These are phyloP conservation scores for Acarapis woodi DNA, from an alignment of 1,140 invertebrate species.

Conservation along the genomic window DNA sequence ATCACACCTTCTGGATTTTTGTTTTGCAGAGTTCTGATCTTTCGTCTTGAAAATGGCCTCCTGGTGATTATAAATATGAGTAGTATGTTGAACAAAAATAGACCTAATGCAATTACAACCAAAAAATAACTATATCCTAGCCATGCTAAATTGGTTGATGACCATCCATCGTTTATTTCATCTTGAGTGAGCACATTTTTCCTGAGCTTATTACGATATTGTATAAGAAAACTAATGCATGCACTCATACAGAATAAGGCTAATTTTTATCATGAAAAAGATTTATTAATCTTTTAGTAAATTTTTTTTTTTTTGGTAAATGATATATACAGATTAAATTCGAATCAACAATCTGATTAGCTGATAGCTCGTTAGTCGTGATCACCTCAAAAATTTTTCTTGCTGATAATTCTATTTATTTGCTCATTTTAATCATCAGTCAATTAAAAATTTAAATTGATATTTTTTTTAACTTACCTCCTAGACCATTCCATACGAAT, in stretches of 20 bases:
- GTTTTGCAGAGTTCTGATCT: conserved; percentile 25
- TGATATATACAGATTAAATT: neutral
- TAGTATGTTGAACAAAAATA: conserved; percentile 39
- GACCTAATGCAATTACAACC: conserved; percentile 33
- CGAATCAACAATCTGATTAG: neutral
- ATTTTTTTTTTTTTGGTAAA: neutral
- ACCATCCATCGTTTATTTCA: conserved; percentile 38
- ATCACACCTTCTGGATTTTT: conserved; percentile 54
- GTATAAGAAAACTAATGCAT: conserved; percentile 36
- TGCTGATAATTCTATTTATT: neutral
- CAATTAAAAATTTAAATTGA: neutral
- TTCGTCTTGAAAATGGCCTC: conserved; percentile 24
- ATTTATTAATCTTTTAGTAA: neutral
- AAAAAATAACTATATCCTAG: conserved; percentile 53
- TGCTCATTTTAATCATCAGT: neutral
- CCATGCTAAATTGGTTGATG: conserved; percentile 30
- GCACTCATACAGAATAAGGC: conserved; percentile 35
- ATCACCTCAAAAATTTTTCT: too few relatives aligned
- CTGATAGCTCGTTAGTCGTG: too few relatives aligned
- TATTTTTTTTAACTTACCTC: conserved; percentile 25
- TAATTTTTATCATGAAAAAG: conserved; percentile 17
- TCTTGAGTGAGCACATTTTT: conserved; percentile 43
- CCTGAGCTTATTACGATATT: conserved; percentile 38
- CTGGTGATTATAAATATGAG: conserved; percentile 37
- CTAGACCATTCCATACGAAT: conserved; percentile 40